Percentiles rank a stretch among this genome's conserved stretches.
Evolutionary conservation across 2,113 vertebrate species (phyloP).

Genomic region (Xyliphius kryptos): DNA sequence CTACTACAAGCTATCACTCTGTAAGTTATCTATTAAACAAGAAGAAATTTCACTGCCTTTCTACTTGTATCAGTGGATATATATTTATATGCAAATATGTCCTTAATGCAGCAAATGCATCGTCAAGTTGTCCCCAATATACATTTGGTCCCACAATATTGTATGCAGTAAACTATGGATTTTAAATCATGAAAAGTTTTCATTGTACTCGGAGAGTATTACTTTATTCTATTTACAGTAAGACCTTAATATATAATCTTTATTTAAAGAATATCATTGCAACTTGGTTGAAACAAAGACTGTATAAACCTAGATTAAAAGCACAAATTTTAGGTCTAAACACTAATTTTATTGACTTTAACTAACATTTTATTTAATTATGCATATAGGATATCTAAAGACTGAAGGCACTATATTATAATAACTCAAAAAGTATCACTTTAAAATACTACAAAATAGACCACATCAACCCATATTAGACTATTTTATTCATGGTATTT

Average conservation of each 20-base stretch:
- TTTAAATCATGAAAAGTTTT: not conserved
- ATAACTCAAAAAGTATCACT: no score
- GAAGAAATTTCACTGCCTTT: constrained; percentile 9
- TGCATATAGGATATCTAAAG: no score
- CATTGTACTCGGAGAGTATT: constrained; percentile 1
- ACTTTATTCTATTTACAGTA: not conserved
- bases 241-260: not conserved
- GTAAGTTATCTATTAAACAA: constrained; percentile 3
- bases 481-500: not conserved
- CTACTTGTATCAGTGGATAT: not conserved
- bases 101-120: constrained; percentile 7
- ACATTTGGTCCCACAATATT: not conserved
- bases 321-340: not conserved
- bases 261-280: not conserved
- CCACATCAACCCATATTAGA: not conserved
- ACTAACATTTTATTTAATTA: not conserved
- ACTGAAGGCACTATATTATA: no score
- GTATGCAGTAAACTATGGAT: not conserved
- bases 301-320: constrained; percentile 20
- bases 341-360: not conserved
- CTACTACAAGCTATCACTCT: not conserved
- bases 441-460: no score
- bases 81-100: not conserved
- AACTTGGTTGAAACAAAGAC: not conserved
- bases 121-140: constrained; percentile 4